Evolutionary conservation across 2,888 invertebrate genomes (phyloP).

Genomic region (Salpingus planirostris): DNA sequence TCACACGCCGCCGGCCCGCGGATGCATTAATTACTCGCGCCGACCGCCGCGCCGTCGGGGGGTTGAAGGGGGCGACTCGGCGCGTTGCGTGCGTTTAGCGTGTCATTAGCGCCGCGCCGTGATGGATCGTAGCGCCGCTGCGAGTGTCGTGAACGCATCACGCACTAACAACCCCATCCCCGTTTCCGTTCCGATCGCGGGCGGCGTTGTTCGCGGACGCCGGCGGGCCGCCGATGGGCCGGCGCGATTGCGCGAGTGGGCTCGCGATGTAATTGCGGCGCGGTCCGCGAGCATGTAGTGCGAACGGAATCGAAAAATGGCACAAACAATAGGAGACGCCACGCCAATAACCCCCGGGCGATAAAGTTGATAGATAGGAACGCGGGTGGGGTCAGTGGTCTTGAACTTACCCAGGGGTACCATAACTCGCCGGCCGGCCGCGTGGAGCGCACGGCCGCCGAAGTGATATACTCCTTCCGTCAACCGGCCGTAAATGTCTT

Average conservation of each 20-base stretch:
- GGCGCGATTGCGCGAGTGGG: too few species aligned
- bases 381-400: slow-evolving; percentile 38
- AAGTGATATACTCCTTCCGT: slow-evolving; percentile 42
- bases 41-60: slow-evolving; percentile 19
- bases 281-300: slow-evolving; percentile 18
- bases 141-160: slow-evolving; percentile 38
- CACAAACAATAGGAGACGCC: slow-evolving; percentile 40
- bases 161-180: slow-evolving; percentile 33
- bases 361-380: slow-evolving; percentile 39
- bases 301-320: slow-evolving; percentile 34
- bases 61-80: slow-evolving; percentile 21
- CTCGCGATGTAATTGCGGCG: too few species aligned
- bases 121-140: slow-evolving; percentile 40
- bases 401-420: slow-evolving; percentile 39
- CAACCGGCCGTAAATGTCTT: slow-evolving; percentile 41
- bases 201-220: too few species aligned
- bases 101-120: slow-evolving; percentile 39
- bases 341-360: slow-evolving; percentile 37
- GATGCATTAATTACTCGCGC: slow-evolving; percentile 37
- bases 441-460: slow-evolving; percentile 29
- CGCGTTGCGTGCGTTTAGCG: slow-evolving; percentile 39
- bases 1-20: slow-evolving; percentile 34
- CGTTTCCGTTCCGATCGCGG: too few species aligned
- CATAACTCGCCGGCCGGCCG: slow-evolving; percentile 33
- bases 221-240: too few species aligned